Base-by-base conservation (phyloP, 92 coral and sea anemone species). In the Zoanthus gigantus region DNA sequence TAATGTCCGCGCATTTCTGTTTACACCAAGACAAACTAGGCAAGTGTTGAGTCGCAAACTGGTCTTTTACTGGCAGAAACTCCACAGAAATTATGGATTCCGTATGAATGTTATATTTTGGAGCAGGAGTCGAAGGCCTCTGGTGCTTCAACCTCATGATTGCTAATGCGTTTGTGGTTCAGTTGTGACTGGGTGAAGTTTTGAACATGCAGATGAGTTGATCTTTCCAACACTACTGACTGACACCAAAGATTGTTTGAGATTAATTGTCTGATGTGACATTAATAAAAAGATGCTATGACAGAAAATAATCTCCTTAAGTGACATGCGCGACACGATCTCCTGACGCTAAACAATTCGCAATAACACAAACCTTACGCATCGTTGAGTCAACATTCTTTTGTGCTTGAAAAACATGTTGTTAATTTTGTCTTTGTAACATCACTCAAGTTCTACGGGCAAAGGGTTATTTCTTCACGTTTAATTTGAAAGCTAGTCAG, bases 91-190 rank as follows among this genome's bases (percentile, higher is more conserved):
- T 32, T 34, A 69, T 16, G 4, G 84, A 44, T 1, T 44, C 84
- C 34, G 53, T 23, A 16, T 54, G 61, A 15, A 30, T 53, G 54
- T 79, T 79, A 60, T 17, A n/a, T 53, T 79, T 42, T 61, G 56
- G 72, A 2, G 85, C 85, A 18, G 85, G 85, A 23, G 76, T 81
- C 0, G 85, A 67, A 10, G 85, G 65, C 15, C 85, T 47, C 12
- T 7, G 75, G 5, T 46, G 46, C 5, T 71, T 71, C 85, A 81
- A 65, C 45, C 75, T 65, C 85, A 66, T 66, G 0, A 53, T 28
- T 77, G 29, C 61, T 66, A 5, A 50, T 50, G 56, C 56, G 1
- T 4, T 50, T 50, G 56, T 50, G 56, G 56, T 50, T 50, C 42
- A 37, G 46, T 30, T 69, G 0, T 30, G 46, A 9, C 46, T 69